Conservation (phyloP, 2,888 invertebrate species). For the Acrobasis suavella region DNA sequence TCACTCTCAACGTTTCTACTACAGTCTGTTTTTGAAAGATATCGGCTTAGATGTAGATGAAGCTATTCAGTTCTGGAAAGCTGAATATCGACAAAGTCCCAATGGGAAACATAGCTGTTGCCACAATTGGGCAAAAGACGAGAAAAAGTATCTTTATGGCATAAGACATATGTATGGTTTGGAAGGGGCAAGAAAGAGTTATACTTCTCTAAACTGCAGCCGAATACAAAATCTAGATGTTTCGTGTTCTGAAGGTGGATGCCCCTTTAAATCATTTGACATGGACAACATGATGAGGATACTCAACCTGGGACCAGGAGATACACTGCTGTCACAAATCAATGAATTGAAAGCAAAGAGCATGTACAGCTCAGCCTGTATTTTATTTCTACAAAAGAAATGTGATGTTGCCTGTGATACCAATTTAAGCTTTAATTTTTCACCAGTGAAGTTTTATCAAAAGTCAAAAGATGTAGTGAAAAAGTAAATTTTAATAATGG, state of each 20-base stretch:
- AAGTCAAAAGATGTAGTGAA: conserved; percentile 32
- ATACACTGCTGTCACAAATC: conserved; percentile 51
- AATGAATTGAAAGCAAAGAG: conserved; percentile 50
- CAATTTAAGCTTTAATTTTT: conserved; percentile 59
- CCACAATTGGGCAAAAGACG: conserved; percentile 85
- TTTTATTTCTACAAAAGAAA: conserved; percentile 45
- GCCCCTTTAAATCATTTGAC: conserved; percentile 84
- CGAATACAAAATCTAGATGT: conserved; percentile 80
- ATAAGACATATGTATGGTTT: conserved; percentile 88
- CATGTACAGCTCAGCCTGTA: conserved; percentile 59
- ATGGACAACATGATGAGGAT: conserved; percentile 56
- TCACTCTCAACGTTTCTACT: conserved; percentile 84
- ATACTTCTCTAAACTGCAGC: conserved; percentile 82
- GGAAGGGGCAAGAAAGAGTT: conserved; percentile 85
- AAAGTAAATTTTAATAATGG: too few relatives aligned
- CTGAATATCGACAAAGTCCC: conserved; percentile 82
- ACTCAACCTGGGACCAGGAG: conserved; percentile 45
- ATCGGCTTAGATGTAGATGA: conserved; percentile 86
- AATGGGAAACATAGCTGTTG: conserved; percentile 74
- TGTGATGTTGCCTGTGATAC: conserved; percentile 49
- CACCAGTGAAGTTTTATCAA: conserved; percentile 65
- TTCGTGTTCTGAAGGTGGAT: conserved; percentile 82
- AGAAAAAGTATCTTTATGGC: conserved; percentile 84
- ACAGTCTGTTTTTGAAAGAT: conserved; percentile 87
- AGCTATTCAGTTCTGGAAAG: conserved; percentile 84